Evolutionary conservation across 2,888 invertebrate genomes (phyloP).

Genomic region (Ligdia adustata): DNA sequence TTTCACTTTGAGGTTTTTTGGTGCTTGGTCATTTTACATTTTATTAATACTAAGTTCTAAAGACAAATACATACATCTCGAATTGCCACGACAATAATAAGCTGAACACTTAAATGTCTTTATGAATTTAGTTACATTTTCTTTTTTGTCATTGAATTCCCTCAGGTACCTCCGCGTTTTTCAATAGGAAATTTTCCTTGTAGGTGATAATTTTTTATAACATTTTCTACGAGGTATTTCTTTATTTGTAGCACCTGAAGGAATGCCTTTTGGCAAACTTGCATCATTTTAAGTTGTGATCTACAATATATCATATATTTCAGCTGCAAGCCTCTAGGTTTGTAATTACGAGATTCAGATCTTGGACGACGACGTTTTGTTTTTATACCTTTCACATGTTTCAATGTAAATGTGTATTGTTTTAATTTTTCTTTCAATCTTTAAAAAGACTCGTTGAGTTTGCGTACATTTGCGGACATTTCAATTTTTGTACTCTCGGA

Average conservation of each 20-base stretch:
- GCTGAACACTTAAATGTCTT: neutral
- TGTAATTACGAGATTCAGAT: no score
- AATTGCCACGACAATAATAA: slow-evolving; percentile 1
- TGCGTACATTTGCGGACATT: no score
- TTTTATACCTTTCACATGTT: no score
- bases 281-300: slow-evolving; percentile 6
- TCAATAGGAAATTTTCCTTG: slow-evolving; percentile 5
- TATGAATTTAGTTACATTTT: slow-evolving; percentile 10
- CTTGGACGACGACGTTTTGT: no score
- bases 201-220: slow-evolving; percentile 11
- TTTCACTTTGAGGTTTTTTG: slow-evolving; percentile 3
- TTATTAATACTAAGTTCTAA: slow-evolving; percentile 16
- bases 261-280: slow-evolving; percentile 15
- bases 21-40: neutral
- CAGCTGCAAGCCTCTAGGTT: no score
- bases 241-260: slow-evolving; percentile 8
- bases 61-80: slow-evolving; percentile 7
- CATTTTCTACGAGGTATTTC: slow-evolving; percentile 11
- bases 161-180: slow-evolving; percentile 24
- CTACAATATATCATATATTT: slow-evolving; percentile 11
- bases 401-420: no score
- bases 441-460: no score
- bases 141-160: slow-evolving; percentile 9
- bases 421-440: no score
- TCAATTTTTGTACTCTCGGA: no score